These are phyloP conservation scores for Syritta pipiens DNA, from an alignment of 2,888 invertebrate species.

Conservation along the genomic window DNA sequence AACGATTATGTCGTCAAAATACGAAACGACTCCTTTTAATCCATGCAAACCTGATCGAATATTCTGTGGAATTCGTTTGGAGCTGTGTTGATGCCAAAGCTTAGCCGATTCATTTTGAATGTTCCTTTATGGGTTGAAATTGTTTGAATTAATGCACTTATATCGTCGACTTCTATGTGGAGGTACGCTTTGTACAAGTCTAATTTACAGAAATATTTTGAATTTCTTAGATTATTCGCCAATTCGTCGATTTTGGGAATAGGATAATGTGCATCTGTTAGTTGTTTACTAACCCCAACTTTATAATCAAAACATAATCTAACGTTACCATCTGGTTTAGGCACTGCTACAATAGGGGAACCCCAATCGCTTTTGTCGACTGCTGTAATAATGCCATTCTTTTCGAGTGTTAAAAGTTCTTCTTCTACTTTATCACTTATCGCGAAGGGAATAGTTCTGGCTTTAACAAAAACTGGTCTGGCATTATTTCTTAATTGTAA, in stretches of 20 bases:
- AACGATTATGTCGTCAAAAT: no score
- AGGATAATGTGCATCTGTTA: slow-evolving; percentile 11
- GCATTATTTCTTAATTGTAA: slow-evolving; percentile 1
- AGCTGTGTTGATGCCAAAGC: slow-evolving; percentile 48
- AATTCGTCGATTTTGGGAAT: slow-evolving; percentile 66
- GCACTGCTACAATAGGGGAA: slow-evolving; percentile 18
- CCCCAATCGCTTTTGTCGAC: slow-evolving; percentile 26
- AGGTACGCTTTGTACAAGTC: no score
- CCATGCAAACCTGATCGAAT: no score
- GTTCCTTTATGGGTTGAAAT: slow-evolving; percentile 37
- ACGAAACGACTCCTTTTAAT: no score
- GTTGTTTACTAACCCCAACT: slow-evolving; percentile 10
- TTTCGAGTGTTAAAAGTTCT: slow-evolving; percentile 22
- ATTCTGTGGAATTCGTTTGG: slow-evolving; percentile 45
- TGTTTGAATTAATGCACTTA: no score
- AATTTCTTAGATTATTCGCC: slow-evolving; percentile 66
- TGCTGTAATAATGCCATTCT: slow-evolving; percentile 57
- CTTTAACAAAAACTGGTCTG: background rate
- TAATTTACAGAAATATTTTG: slow-evolving; percentile 70
- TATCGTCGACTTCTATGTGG: slow-evolving; percentile 44
- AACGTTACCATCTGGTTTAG: slow-evolving; percentile 46
- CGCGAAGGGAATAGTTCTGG: background rate
- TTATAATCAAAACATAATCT: slow-evolving; percentile 68
- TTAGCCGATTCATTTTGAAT: slow-evolving; percentile 39
- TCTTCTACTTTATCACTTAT: slow-evolving; percentile 13